Conservation (phyloP, 2,797 vertebrate genomes). For the Xenopus petersii region DNA sequence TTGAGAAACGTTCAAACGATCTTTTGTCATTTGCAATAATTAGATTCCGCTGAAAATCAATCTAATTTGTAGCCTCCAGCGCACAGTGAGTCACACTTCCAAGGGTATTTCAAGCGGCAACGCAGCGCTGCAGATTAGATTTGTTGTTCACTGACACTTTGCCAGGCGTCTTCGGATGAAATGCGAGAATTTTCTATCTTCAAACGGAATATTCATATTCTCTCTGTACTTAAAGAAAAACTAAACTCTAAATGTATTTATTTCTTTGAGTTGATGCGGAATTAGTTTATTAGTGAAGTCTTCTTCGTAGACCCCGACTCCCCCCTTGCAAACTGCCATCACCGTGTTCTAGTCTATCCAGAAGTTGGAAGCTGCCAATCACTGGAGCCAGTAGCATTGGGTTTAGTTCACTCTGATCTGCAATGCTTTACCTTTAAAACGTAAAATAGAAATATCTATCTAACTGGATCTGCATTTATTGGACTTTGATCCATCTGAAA, state of each 20-base stretch:
- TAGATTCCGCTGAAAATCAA: slow-evolving; percentile 22
- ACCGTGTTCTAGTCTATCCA: too few species aligned
- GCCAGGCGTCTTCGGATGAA: not conserved
- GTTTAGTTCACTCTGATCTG: too few species aligned
- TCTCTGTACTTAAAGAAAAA: not conserved
- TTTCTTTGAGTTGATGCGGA: not conserved
- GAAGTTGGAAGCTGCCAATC: too few species aligned
- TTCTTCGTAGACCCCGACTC: too few species aligned
- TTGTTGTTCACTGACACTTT: slow-evolving; percentile 9
- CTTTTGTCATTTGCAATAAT: slow-evolving; percentile 22
- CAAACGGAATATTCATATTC: slow-evolving; percentile 16
- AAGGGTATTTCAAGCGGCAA: slow-evolving; percentile 26
- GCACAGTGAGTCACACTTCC: slow-evolving; percentile 30
- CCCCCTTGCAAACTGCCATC: too few species aligned
- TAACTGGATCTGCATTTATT: too few species aligned
- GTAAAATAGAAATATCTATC: too few species aligned
- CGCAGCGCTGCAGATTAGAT: slow-evolving; percentile 17
- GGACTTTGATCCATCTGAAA: too few species aligned
- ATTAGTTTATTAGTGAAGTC: too few species aligned
- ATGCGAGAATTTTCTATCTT: not conserved
- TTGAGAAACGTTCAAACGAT: not conserved
- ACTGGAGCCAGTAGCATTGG: too few species aligned
- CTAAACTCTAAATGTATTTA: not conserved
- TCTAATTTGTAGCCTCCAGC: slow-evolving; percentile 20
- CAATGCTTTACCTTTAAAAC: too few species aligned